These are phyloP conservation scores for Tenualosa ilisha DNA, from an alignment of 2,797 vertebrate genomes.

Conservation along the genomic window DNA sequence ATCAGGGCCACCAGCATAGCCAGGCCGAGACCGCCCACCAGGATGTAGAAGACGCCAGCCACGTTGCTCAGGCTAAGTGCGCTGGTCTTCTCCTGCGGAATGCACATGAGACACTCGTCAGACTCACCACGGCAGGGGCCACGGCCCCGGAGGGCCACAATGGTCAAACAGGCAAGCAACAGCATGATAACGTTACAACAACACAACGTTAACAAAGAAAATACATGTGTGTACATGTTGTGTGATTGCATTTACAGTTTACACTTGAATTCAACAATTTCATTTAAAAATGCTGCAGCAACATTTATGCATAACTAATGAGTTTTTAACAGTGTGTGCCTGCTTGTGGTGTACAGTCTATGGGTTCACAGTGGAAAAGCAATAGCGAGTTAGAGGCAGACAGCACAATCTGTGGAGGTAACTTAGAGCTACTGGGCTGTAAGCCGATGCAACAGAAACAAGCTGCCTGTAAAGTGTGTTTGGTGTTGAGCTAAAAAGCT, in stretches of 20 bases:
- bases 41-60: slow-evolving; percentile 99
- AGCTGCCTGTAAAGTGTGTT: neutral
- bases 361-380: neutral
- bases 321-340: neutral
- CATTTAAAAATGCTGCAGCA: neutral
- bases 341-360: neutral
- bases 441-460: neutral
- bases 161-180: neutral
- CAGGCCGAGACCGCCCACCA: slow-evolving; percentile 98
- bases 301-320: neutral
- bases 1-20: slow-evolving; percentile 99
- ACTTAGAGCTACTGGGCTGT: neutral
- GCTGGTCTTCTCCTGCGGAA: slow-evolving; percentile 98
- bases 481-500: neutral
- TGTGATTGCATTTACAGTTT: slow-evolving; percentile 30
- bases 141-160: neutral
- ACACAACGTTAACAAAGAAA: neutral
- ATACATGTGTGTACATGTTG: neutral
- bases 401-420: neutral
- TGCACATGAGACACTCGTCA: slow-evolving; percentile 81
- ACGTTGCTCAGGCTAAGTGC: slow-evolving; percentile 99
- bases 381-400: neutral
- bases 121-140: slow-evolving; percentile 41
- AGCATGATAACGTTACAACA: neutral
- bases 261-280: neutral